Evolutionary conservation across 2,797 vertebrate genomes (phyloP), one percentile per base, ranked within the genome.

Genomic region (Coreius guichenoti): DNA sequence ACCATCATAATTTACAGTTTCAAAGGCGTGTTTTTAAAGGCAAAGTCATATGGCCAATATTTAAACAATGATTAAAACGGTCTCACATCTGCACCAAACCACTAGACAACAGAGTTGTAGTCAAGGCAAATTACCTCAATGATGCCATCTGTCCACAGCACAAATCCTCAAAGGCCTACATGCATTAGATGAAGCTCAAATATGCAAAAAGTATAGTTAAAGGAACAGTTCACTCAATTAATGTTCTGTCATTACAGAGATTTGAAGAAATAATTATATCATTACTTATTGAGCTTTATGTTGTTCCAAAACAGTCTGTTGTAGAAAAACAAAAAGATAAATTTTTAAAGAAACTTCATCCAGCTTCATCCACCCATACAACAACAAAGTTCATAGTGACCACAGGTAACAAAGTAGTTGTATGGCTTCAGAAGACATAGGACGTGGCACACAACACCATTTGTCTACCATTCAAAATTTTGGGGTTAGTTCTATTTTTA

Each of bases 131-230:
- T 78, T 61, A 29, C 73, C 47, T 70, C 23, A 81, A 47, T 68
- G 81, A 85, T 61, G 29, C 84, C 61, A 73, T 86, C 84, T 81
- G 68, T 81, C 78, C 33, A 63, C 63, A 69, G 58, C 3, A 23
- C 39, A 82, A 63, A 74, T 67, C 45, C 45, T 76, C 43, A 80
- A 67, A 80, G 61, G 29, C 61, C 58, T 67, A 39, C n/a, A 83
- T 13, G 31, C 81, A 39, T 83, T 76, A 39, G 31, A 67, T 21
- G 9, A 54, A 14, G 29, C 31, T 65, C 33, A 76, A 49, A 74
- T 51, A 51, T n/a, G 36, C 31, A 36, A 54, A 54, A 56, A 39
- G 26, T 77, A 21, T 68, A 51, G 29, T 33, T 29, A 68, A 68
- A 69, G 61, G 13, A 47, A 80, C 43, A 5, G 61, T 49, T 49